Base-by-base conservation (phyloP, 2,113 vertebrate species). In the Paraplagusia blochii region DNA sequence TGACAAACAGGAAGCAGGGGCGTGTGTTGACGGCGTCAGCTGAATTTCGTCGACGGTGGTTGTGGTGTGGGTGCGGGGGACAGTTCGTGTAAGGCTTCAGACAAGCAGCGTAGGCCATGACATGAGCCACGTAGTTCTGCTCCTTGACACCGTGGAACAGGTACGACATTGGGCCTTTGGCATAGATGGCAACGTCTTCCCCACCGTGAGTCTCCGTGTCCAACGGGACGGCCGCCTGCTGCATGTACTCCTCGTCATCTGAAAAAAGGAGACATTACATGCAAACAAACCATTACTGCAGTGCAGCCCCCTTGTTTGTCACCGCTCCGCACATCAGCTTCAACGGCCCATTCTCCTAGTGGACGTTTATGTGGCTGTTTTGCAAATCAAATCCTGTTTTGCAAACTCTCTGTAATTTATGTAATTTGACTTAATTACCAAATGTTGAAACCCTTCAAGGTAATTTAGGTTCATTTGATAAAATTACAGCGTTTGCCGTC, bases 101-200 rank as follows among this genome's bases (percentile, higher is more conserved):
- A 43, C 91, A 93, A 51, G 89, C 84, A 0, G 91, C 90, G 0
- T 90, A 93, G 35, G 91, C 90, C 89, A 92, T 88, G 51, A 87
- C 91, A 4, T 93, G 91, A 1, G 91, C 91, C 22, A 93, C 81
- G 8, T 92, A 93, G 79, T 91, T 90, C 73, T 93, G 90, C 67
- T 93, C 91, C 34, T 92, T 89, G 9, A 92, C 89, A 3, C 90
- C 91, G 7, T 92, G 91, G 55, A 93, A 89, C 18, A 93, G 85
- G 56, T 93, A 89, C 47, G 91, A 89, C 91, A 93, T 93, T 8
- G 91, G 91, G 42, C 91, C 91, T 77, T 85, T 90, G 47, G 91
- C 91, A 7, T 90, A 92, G 57, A 93, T 92, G 43, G 91, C 68
- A 15, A 93, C 91, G 19, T 93, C 91, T 64, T 93, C 91, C 1